Percentiles rank a stretch among this genome's conserved stretches.
These are phyloP conservation scores for Dufourea novaeangliae DNA, from an alignment of 1,140 invertebrate species.

Conservation along the genomic window DNA sequence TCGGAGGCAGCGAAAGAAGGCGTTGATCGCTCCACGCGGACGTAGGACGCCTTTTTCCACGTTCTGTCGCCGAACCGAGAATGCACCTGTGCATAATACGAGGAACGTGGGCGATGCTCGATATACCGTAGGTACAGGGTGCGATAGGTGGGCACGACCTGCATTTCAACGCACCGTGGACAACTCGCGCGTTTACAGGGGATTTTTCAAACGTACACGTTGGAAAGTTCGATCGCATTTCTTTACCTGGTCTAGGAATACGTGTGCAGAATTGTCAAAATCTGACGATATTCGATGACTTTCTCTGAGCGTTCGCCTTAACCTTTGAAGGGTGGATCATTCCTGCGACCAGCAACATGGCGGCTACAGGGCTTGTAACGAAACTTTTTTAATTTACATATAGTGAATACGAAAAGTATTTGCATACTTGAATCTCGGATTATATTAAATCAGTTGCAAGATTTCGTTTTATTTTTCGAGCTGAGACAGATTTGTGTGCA, in stretches of 20 bases:
- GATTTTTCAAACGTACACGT: not conserved
- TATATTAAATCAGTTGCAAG: too few species aligned
- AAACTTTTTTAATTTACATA: too few species aligned
- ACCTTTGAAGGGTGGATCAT: too few species aligned
- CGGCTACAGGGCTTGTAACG: too few species aligned
- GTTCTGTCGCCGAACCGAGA: slow-evolving; percentile 14
- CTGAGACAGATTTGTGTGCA: too few species aligned
- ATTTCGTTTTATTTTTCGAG: too few species aligned
- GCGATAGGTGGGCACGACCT: slow-evolving; percentile 33
- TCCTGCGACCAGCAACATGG: too few species aligned
- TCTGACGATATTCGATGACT: not conserved
- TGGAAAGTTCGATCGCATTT: not conserved
- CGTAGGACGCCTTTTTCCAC: slow-evolving; percentile 56
- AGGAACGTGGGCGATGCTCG: slow-evolving; percentile 37
- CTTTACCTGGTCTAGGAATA: not conserved
- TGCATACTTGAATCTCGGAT: too few species aligned
- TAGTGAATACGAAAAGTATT: too few species aligned
- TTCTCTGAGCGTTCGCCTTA: not conserved
- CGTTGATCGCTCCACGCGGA: slow-evolving; percentile 38
- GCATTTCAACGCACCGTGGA: slow-evolving; percentile 33
- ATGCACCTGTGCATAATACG: slow-evolving; percentile 46
- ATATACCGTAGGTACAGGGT: slow-evolving; percentile 16
- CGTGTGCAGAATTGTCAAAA: not conserved
- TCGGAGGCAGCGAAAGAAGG: slow-evolving; percentile 55
- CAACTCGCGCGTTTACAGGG: slow-evolving; percentile 11